Evolutionary conservation across 2,797 vertebrate species (phyloP).

Genomic region (Semaprochilodus insignis): DNA sequence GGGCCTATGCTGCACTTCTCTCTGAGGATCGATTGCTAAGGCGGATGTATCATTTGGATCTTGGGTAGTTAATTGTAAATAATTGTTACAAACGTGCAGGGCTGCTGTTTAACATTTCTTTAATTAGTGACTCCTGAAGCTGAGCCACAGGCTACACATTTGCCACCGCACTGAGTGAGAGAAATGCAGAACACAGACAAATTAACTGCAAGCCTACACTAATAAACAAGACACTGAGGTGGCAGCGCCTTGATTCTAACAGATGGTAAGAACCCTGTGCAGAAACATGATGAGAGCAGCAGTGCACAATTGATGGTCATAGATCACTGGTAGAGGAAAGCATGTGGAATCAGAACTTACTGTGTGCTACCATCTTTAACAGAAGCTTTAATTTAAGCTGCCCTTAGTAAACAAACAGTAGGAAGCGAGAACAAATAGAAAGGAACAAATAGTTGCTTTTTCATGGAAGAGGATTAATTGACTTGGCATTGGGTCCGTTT

Average conservation of each 20-base stretch:
- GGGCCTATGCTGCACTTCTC: neutral
- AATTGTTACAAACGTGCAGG: slow-evolving; percentile 53
- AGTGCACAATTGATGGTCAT: too few species aligned
- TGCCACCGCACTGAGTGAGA: slow-evolving; percentile 18
- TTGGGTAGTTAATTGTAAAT: slow-evolving; percentile 39
- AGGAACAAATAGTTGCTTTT: too few species aligned
- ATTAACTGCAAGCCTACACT: slow-evolving; percentile 15
- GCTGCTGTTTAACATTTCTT: slow-evolving; percentile 10
- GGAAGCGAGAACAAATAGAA: too few species aligned
- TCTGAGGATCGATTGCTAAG: neutral
- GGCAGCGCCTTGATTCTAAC: slow-evolving; percentile 57
- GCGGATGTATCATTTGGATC: slow-evolving; percentile 24
- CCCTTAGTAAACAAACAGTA: too few species aligned
- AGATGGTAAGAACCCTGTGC: slow-evolving; percentile 48
- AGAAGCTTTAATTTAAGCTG: too few species aligned
- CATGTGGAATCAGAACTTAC: too few species aligned
- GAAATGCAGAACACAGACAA: slow-evolving; percentile 17
- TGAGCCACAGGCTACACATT: slow-evolving; percentile 16
- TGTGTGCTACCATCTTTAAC: too few species aligned
- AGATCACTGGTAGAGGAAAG: too few species aligned
- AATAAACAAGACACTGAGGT: slow-evolving; percentile 20
- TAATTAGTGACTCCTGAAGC: slow-evolving; percentile 41
- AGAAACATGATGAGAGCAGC: slow-evolving; percentile 42
- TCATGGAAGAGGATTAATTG: too few species aligned
- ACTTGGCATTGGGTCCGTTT: too few species aligned